Evolutionary conservation across 2,797 vertebrate species (phyloP), one percentile per base, ranked within the genome.

Genomic region (Malacoctenus gilli): DNA sequence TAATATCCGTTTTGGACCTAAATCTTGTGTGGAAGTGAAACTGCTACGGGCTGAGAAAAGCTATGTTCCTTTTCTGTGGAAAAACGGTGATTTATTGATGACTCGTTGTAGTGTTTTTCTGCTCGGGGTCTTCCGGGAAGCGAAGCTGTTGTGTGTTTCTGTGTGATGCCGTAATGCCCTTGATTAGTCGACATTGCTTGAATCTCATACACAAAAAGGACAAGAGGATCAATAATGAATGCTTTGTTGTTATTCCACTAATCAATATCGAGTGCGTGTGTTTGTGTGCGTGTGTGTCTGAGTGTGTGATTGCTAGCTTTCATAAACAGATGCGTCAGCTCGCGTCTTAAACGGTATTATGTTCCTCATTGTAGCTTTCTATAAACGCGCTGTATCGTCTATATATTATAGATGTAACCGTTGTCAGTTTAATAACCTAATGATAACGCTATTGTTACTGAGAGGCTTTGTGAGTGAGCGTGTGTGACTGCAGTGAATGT

Each of bases 221-320:
- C 71, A 79, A 59, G 59, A 35, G 15, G 61, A 87, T 91, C 88
- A 75, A 91, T 89, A 85, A 71, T 79, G 78, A 82, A 87, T 85
- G 80, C 87, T 87, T 87, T 90, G 87, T 89, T 87, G 79, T 85
- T 85, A 87, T 85, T 85, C 77, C 62, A 75, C 68, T 63, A 73
- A 90, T 91, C 87, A 79, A 88, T 89, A 72, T 16, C 46, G 51
- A 65, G 81, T 85, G 85, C 52, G 41, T 15, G 32, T 63, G 28
- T 50, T 51, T 14, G 30, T 57, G 58, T 48, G 53, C 34, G 56
- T 49, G 20, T 23, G 39, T 53, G 57, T 52, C 58, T 65, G 41
- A 52, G 25, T 59, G 59, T 60, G 57, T 61, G 72, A 82, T 68
- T 62, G 71, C 71, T 62, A 32, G 62, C 57, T 57, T 72, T 73